Percentiles rank a stretch among this genome's conserved stretches.
phyloP scores from a whole-genome alignment of 2,113 vertebrate genomes.

The Tragelaphus strepsiceros region DNA sequence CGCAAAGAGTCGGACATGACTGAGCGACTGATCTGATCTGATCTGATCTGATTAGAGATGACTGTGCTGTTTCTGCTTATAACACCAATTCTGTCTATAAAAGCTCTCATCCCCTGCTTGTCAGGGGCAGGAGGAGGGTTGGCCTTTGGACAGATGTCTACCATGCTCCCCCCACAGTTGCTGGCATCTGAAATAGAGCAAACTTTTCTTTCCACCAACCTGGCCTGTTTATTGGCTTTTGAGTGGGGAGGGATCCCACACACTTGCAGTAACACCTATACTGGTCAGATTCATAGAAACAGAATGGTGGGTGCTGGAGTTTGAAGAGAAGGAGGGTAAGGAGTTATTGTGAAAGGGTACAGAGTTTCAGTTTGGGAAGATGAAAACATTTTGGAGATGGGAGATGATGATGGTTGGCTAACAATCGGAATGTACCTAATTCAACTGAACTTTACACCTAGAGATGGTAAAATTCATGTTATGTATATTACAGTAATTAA shows the following conservation, averaged over 20 bases:
- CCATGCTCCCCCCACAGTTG: neutral
- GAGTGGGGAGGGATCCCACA: neutral
- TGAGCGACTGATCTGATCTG: too few relatives aligned
- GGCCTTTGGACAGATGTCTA: neutral
- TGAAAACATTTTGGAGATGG: neutral
- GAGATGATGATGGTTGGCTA: neutral
- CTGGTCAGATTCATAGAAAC: neutral
- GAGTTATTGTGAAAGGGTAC: neutral
- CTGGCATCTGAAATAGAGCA: neutral
- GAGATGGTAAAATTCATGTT: neutral
- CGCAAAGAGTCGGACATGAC: too few relatives aligned
- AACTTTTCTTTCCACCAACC: neutral
- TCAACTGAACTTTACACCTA: neutral
- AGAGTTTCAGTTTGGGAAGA: neutral
- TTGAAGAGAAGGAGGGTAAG: rapidly evolving
- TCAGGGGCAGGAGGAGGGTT: neutral
- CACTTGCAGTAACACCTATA: neutral
- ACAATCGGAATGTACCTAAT: neutral
- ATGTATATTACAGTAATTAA: neutral
- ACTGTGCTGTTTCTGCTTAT: neutral
- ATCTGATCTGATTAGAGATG: too few relatives aligned
- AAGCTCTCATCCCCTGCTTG: neutral
- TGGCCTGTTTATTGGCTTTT: neutral
- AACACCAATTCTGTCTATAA: neutral
- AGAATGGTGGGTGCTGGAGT: neutral